Percentiles rank a stretch among this genome's conserved stretches.
phyloP scores from a whole-genome alignment of 2,113 vertebrate species.

The Nettapus auritus region DNA sequence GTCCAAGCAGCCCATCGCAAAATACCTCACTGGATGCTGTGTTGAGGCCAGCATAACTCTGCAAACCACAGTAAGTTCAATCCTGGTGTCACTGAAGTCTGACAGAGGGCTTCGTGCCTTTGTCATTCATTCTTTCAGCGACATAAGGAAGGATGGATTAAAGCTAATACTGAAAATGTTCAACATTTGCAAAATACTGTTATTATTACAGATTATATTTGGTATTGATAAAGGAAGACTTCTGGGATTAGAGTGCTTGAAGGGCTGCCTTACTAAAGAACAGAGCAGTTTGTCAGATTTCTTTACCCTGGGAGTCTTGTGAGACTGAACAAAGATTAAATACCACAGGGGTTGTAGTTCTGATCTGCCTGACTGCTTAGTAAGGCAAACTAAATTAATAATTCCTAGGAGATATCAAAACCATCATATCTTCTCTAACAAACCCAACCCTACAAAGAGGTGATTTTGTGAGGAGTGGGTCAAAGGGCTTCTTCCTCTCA shows the following conservation, averaged over 20 bases:
- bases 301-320: not conserved
- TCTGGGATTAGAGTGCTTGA: not conserved
- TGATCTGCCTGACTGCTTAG: not conserved
- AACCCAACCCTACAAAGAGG: not conserved
- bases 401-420: not conserved
- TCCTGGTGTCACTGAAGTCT: not conserved
- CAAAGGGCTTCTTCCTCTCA: not conserved
- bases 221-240: not conserved
- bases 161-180: not conserved
- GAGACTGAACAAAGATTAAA: not conserved
- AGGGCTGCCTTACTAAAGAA: not conserved
- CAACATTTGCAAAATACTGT: not conserved
- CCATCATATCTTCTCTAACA: not conserved
- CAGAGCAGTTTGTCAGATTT: not conserved
- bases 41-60: not conserved
- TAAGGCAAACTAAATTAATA: not conserved
- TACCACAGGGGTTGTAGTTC: not conserved
- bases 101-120: not conserved
- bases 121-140: rapidly evolving
- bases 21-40: not conserved
- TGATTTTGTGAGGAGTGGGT: not conserved
- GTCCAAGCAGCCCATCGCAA: not conserved
- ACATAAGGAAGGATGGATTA: not conserved
- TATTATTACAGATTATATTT: not conserved
- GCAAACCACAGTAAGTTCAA: not conserved